Percentiles rank a stretch among this genome's conserved stretches.
phyloP scores from a whole-genome alignment of 2,797 vertebrate species.

The Poeciliopsis infans region DNA sequence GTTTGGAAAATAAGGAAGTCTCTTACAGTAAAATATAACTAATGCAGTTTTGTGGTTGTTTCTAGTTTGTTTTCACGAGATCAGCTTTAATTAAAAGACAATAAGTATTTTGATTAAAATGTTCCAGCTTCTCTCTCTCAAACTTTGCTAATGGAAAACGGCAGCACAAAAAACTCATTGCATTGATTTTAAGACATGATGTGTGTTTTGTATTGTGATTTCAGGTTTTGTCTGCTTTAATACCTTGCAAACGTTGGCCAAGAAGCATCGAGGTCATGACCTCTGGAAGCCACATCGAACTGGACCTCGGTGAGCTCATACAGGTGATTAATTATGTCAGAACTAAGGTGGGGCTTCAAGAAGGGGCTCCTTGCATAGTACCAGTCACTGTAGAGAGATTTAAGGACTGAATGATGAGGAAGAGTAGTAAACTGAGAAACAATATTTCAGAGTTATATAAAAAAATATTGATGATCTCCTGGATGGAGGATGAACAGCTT shows the following conservation, averaged over 20 bases:
- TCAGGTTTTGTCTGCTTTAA: not conserved
- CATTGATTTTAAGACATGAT: not conserved
- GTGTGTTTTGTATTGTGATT: not conserved
- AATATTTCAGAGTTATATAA: not conserved
- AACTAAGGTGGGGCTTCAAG: conserved; percentile 88
- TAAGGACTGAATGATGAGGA: not conserved
- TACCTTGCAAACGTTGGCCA: conserved; percentile 98
- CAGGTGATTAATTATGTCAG: conserved; percentile 90
- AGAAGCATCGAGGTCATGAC: conserved; percentile 92
- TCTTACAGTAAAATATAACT: not conserved
- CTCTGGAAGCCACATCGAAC: conserved; percentile 93
- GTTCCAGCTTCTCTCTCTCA: not conserved
- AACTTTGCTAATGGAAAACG: not conserved
- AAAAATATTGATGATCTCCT: not conserved
- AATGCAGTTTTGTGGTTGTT: not conserved
- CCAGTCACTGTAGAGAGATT: conserved; percentile 86
- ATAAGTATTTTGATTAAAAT: not conserved
- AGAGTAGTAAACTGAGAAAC: not conserved
- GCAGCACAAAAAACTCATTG: not conserved
- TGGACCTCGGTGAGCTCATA: conserved; percentile 96
- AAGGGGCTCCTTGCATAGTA: conserved; percentile 94
- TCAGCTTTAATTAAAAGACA: not conserved
- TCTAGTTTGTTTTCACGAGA: not conserved
- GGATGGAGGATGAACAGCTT: not conserved
- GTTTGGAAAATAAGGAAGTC: conserved; percentile 29